Evolutionary conservation across 2,113 vertebrate genomes (phyloP), one percentile per base, ranked within the genome.

Genomic region (Tor tambroides): DNA sequence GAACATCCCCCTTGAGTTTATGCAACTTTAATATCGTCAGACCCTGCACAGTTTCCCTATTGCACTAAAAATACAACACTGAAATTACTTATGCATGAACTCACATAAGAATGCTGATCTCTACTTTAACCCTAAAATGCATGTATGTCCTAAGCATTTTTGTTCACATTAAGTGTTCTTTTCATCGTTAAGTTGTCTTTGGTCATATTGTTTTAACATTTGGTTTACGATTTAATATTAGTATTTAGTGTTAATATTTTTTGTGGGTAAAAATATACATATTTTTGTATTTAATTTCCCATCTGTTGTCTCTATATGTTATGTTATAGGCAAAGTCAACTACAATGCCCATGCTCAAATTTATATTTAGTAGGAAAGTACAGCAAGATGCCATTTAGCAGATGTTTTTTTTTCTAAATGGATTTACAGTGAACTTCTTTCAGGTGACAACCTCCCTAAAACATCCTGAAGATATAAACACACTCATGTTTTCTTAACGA

Each of bases 31-130:
- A 89, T 88, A 79, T 61, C 26, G 19, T 80, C 63, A 76, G 46
- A 84, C 35, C 75, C 46, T 88, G 71, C 46, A 85, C 80, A 89
- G 72, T 87, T 89, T 87, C 26, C 65, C 59, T 32, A 76, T 61
- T 79, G 41, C 78, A 80, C 88, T 85, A 88, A 89, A 89, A 89
- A 91, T 85, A 91, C 85, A 87, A 89, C 78, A 80, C 19, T 46
- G 12, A 23, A 84, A 41, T 85, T 46, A 85, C 35, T 79, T 88
- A 87, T 80, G 76, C 63, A 88, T 88, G 75, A 19, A 5, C 67
- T 81, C 77, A 21, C 77, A 71, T 17, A 63, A 43, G 82, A 83
- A 72, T 74, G 75, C 72, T 69, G 21, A 67, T 43, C 32, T 17
- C 63, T 17, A 26, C 59, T 54, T 56, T 41, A 67, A 30, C 79